phyloP scores from a whole-genome alignment of 2,797 vertebrate genomes.

The Acrossocheilus fasciatus region DNA sequence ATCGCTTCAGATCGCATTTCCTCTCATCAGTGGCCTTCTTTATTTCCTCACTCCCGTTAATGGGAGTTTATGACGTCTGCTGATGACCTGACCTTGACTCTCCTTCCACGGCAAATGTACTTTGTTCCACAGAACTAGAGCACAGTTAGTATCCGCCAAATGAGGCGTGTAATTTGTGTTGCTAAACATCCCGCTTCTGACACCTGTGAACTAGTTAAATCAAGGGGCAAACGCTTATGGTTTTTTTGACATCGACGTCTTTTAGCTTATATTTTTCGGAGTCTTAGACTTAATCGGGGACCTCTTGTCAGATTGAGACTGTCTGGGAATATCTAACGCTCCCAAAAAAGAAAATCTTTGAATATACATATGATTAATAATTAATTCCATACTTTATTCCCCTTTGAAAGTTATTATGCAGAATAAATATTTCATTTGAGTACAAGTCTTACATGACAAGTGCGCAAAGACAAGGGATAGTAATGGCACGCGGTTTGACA shows the following conservation, averaged over 20 bases:
- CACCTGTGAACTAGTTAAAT: conserved; percentile 56
- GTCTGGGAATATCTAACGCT: conserved; percentile 79
- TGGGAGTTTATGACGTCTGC: conserved; percentile 72
- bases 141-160: conserved; percentile 58
- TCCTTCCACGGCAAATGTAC: conserved; percentile 60
- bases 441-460: conserved; percentile 83
- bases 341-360: conserved; percentile 78
- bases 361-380: conserved; percentile 87
- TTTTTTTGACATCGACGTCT: background rate
- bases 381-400: conserved; percentile 83
- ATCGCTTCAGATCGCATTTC: conserved; percentile 78
- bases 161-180: conserved; percentile 61
- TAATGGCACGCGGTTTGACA: conserved; percentile 80
- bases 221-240: conserved; percentile 3
- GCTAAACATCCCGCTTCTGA: conserved; percentile 52
- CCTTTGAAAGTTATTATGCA: conserved; percentile 85
- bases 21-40: conserved; percentile 74
- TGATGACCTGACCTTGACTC: conserved; percentile 75
- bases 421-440: conserved; percentile 83
- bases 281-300: conserved; percentile 58
- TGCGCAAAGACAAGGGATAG: conserved; percentile 82
- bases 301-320: conserved; percentile 76
- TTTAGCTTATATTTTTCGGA: conserved; percentile 13
- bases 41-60: conserved; percentile 74
- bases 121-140: conserved; percentile 64